Conservation (phyloP, 2,888 invertebrate genomes). For the Troides aeacus region DNA sequence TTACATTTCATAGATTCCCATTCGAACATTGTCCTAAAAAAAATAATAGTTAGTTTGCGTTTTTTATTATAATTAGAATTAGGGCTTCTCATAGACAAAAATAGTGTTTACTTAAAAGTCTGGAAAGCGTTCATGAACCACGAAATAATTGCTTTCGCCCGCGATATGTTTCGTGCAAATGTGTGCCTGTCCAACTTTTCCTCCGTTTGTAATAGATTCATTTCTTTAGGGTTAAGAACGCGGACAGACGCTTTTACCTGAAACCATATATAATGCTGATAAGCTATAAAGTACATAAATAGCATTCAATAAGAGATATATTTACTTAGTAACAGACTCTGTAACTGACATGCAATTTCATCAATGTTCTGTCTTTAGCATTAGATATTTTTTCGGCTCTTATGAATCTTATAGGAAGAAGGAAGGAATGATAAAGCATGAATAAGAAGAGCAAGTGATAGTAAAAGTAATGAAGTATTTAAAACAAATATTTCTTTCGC, state of each 20-base stretch:
- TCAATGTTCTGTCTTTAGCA: not conserved
- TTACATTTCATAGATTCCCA: slow-evolving; percentile 95
- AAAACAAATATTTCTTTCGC: not conserved
- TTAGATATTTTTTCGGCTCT: not conserved
- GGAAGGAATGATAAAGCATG: too few species aligned
- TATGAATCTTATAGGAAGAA: too few species aligned
- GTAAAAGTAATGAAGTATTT: not conserved
- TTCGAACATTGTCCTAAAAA: slow-evolving; percentile 90
- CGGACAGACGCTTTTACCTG: slow-evolving; percentile 86
- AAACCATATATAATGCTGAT: slow-evolving; percentile 2
- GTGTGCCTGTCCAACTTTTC: slow-evolving; percentile 94
- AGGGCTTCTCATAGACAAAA: not conserved
- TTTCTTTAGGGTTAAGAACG: slow-evolving; percentile 95
- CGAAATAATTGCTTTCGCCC: slow-evolving; percentile 90
- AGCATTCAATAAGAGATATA: too few species aligned
- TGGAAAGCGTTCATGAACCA: slow-evolving; percentile 89
- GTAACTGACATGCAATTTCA: not conserved
- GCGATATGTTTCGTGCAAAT: slow-evolving; percentile 92
- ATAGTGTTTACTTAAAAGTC: slow-evolving; percentile 87
- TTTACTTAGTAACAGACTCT: too few species aligned
- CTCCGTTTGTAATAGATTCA: slow-evolving; percentile 92
- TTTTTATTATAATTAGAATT: not conserved
- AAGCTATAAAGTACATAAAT: too few species aligned
- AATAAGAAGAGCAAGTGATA: too few species aligned
- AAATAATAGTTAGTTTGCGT: not conserved